A percentile compares a stretch with the other conserved stretches of the same genome.
Evolutionary conservation across 2,888 invertebrate species (phyloP).

Genomic region (Euclidia mi): DNA sequence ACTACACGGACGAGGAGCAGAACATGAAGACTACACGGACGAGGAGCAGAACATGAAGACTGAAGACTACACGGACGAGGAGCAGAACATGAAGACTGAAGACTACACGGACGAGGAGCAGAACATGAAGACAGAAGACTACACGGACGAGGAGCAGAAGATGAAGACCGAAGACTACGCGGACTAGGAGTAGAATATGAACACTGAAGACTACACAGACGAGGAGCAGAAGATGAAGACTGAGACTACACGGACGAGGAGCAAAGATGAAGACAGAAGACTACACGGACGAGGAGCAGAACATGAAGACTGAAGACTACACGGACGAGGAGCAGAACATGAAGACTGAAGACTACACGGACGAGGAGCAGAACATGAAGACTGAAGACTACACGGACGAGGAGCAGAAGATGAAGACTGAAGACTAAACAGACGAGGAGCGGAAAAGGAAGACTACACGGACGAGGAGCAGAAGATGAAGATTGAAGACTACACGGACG

Average conservation of each 20-base stretch:
- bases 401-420: slow-evolving; percentile 14
- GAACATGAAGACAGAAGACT: slow-evolving; percentile 19
- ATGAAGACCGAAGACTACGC: slow-evolving; percentile 9
- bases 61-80: slow-evolving; percentile 13
- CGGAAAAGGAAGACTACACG: neutral
- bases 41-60: slow-evolving; percentile 14
- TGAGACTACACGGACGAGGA: slow-evolving; percentile 14
- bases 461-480: too few species aligned
- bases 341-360: slow-evolving; percentile 17
- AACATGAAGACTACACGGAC: slow-evolving; percentile 16
- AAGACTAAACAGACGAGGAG: slow-evolving; percentile 19
- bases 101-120: slow-evolving; percentile 20
- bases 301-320: slow-evolving; percentile 14
- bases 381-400: slow-evolving; percentile 14
- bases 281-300: slow-evolving; percentile 12
- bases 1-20: slow-evolving; percentile 23
- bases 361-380: slow-evolving; percentile 15
- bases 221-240: neutral
- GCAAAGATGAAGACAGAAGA: slow-evolving; percentile 7
- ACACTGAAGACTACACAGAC: slow-evolving; percentile 1
- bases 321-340: slow-evolving; percentile 13
- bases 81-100: slow-evolving; percentile 7
- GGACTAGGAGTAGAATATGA: slow-evolving; percentile 10
- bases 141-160: slow-evolving; percentile 10
- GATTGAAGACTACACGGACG: slow-evolving; percentile 7